Evolutionary conservation across 2,113 vertebrate genomes (phyloP).

Genomic region (Hydrolagus affinis): DNA sequence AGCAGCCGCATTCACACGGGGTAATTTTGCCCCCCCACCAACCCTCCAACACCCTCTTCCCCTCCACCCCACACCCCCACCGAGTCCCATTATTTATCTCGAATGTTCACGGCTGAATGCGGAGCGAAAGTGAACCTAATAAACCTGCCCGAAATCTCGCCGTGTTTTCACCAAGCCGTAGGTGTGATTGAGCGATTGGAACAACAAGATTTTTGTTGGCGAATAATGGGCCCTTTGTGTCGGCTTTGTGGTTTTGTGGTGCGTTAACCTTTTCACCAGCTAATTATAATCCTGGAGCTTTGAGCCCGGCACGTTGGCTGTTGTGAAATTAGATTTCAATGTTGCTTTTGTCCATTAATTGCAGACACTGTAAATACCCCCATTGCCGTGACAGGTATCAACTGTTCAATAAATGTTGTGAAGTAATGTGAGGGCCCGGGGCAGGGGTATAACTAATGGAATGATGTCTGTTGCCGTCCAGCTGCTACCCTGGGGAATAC

Average conservation of each 20-base stretch:
- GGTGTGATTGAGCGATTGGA: not conserved
- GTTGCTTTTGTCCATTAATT: not conserved
- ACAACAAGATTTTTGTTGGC: slow-evolving; percentile 10
- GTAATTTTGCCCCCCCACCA: no score
- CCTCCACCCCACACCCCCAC: no score
- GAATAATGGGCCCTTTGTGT: not conserved
- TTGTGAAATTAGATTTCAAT: not conserved
- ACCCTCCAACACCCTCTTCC: no score
- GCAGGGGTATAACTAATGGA: no score
- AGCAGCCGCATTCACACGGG: no score
- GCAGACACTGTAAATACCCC: not conserved
- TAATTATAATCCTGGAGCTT: slow-evolving; percentile 5
- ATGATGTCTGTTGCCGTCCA: no score
- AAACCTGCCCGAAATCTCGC: not conserved
- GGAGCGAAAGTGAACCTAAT: not conserved
- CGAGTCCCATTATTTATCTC: not conserved
- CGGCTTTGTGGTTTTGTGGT: not conserved
- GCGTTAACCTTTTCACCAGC: slow-evolving; percentile 7
- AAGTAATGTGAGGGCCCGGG: no score
- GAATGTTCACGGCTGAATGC: not conserved
- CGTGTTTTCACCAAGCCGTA: not conserved
- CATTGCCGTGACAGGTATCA: not conserved
- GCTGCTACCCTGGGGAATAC: no score
- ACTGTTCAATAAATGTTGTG: not conserved
- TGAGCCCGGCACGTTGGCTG: not conserved